Evolutionary conservation across 2,888 invertebrate genomes (phyloP).

Genomic region (Atherix ibis): DNA sequence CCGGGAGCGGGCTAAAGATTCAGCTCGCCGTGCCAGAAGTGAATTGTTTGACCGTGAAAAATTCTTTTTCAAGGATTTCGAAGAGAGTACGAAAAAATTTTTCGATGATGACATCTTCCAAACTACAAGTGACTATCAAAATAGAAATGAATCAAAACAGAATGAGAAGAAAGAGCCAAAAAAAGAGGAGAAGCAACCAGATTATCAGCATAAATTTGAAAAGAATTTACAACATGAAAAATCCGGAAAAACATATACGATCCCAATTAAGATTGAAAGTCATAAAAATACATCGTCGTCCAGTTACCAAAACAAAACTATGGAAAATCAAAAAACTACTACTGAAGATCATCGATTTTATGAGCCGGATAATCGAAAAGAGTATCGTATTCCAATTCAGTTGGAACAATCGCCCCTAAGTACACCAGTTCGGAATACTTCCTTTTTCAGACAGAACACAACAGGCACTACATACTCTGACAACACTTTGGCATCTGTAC

Average conservation of each 20-base stretch:
- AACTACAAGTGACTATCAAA: background rate
- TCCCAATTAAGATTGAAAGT: conserved; percentile 6
- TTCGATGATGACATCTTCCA: conserved; percentile 23
- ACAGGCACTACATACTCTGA: too few species aligned
- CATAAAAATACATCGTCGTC: background rate
- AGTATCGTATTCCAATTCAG: conserved; percentile 2
- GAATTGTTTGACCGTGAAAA: conserved; percentile 24
- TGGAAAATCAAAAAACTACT: background rate
- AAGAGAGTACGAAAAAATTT: conserved; percentile 25
- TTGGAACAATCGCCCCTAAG: background rate
- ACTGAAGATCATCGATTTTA: too few species aligned
- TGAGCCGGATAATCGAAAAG: too few species aligned
- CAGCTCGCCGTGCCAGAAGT: conserved; percentile 14
- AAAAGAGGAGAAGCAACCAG: too few species aligned
- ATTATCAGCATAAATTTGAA: too few species aligned
- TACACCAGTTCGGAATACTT: background rate
- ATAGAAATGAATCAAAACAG: too few species aligned
- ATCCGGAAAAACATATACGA: background rate
- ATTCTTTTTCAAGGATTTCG: conserved; percentile 30
- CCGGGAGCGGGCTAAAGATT: conserved; percentile 30
- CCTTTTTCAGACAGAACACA: too few species aligned
- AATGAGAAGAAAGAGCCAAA: background rate
- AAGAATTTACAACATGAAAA: too few species aligned
- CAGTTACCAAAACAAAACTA: background rate
- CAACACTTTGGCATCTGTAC: background rate